Conservation (phyloP, 23 tunicate genomes). For the Trididemnum miniatum region DNA sequence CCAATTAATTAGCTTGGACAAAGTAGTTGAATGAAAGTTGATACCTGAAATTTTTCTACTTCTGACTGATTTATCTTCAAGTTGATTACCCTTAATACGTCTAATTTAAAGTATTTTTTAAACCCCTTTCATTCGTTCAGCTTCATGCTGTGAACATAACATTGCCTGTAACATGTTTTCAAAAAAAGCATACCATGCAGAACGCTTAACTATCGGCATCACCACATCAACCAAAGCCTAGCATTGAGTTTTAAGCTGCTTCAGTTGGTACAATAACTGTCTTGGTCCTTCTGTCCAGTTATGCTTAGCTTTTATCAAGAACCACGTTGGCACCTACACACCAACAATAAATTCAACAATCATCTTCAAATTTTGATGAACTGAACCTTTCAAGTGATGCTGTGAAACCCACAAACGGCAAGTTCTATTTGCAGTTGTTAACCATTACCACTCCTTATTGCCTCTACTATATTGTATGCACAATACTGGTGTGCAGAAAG, state of each 20-base stretch:
- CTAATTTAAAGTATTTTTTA: not conserved
- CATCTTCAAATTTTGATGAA: not conserved
- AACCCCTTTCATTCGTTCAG: not conserved
- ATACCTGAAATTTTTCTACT: not conserved
- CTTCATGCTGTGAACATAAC: not conserved
- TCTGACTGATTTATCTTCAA: not conserved
- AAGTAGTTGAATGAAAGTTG: not conserved
- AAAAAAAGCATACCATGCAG: not conserved
- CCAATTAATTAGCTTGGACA: not conserved
- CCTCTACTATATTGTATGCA: not conserved
- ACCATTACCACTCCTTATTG: not conserved
- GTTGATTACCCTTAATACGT: not conserved
- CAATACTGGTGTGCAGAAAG: not conserved
- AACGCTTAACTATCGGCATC: slow-evolving; percentile 2
- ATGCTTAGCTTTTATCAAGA: not conserved
- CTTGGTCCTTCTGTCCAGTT: slow-evolving; percentile 2
- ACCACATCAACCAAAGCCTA: not conserved
- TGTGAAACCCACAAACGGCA: slow-evolving; percentile 2
- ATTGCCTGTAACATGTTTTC: not conserved
- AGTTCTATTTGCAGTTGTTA: slow-evolving; percentile 9
- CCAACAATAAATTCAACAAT: not conserved
- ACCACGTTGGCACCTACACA: not conserved
- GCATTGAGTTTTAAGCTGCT: not conserved
- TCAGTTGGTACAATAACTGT: not conserved
- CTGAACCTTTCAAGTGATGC: not conserved